Conservation (phyloP, 1,140 invertebrate genomes). For the Maniola jurtina region DNA sequence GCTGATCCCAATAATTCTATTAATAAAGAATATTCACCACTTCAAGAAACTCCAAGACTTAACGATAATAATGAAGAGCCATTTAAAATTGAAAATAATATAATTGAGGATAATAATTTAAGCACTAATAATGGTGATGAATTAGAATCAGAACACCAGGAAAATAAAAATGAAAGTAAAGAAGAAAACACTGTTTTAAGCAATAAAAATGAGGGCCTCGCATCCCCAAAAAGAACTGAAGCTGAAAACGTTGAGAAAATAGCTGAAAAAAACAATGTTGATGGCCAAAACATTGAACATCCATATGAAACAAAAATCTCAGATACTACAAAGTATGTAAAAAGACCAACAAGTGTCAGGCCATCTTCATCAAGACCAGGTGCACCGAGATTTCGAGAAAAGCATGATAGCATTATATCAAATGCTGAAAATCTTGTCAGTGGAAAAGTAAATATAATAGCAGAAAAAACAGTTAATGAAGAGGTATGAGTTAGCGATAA, state of each 20-base stretch:
- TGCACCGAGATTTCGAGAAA: slow-evolving; percentile 84
- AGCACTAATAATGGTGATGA: not conserved
- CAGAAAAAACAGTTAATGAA: slow-evolving; percentile 82
- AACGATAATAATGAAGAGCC: not conserved
- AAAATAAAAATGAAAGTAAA: not conserved
- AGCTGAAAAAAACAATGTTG: not conserved
- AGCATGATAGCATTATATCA: slow-evolving; percentile 73
- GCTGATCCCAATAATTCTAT: not conserved
- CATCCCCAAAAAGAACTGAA: not conserved
- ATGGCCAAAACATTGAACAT: not conserved
- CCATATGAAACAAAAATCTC: slow-evolving; percentile 13
- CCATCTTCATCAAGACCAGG: slow-evolving; percentile 88
- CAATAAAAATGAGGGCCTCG: not conserved
- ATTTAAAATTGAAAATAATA: not conserved
- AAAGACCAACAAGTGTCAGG: slow-evolving; percentile 83
- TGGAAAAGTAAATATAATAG: slow-evolving; percentile 84
- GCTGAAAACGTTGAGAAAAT: not conserved
- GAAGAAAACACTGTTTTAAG: not conserved
- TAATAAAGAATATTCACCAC: not conserved
- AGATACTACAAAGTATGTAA: slow-evolving; percentile 10
- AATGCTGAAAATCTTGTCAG: slow-evolving; percentile 78
- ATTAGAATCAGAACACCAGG: not conserved
- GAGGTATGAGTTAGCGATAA: slow-evolving; percentile 41
- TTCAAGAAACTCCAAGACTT: slow-evolving; percentile 7
- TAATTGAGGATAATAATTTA: slow-evolving; percentile 10